Percentiles rank a stretch among this genome's conserved stretches.
Conservation (phyloP, 1,140 invertebrate genomes). For the Nephotettix cincticeps region DNA sequence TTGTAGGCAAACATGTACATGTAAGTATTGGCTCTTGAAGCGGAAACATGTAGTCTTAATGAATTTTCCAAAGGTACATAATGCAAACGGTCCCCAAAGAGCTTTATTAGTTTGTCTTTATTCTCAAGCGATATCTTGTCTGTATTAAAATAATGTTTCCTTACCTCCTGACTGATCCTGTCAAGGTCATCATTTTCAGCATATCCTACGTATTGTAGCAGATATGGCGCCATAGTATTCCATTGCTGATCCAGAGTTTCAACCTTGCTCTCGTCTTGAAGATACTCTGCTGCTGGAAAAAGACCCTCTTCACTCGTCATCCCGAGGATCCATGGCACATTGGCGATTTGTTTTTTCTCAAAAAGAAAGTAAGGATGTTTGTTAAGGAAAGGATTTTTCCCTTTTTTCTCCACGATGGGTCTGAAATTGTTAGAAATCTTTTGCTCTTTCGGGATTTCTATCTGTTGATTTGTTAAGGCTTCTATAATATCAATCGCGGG, state of each 20-base stretch:
- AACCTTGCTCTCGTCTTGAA: constrained; percentile 24
- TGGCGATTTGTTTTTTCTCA: background rate
- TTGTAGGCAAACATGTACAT: constrained; percentile 39
- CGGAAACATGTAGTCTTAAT: constrained; percentile 30
- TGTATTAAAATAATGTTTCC: constrained; percentile 34
- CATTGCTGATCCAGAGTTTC: constrained; percentile 35
- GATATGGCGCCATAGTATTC: constrained; percentile 36
- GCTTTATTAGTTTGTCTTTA: constrained; percentile 15
- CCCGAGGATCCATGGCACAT: constrained; percentile 43
- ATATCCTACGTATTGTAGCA: constrained; percentile 39
- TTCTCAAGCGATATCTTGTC: constrained; percentile 23
- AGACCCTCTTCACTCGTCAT: constrained; percentile 45
- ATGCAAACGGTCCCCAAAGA: constrained; percentile 38
- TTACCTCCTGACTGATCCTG: constrained; percentile 32
- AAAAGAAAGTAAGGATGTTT: constrained; percentile 37
- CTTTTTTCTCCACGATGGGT: constrained; percentile 2
- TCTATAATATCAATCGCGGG: constrained; percentile 59
- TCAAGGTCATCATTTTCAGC: constrained; percentile 19
- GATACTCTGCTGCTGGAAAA: constrained; percentile 25
- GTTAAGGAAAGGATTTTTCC: constrained; percentile 41
- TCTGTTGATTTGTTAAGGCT: too few relatives aligned
- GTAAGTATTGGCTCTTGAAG: constrained; percentile 33
- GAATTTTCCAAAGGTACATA: constrained; percentile 33
- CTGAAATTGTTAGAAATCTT: background rate
- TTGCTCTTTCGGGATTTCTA: background rate